These are phyloP conservation scores for Corella eumyota DNA, from an alignment of 23 tunicate genomes.

Conservation along the genomic window DNA sequence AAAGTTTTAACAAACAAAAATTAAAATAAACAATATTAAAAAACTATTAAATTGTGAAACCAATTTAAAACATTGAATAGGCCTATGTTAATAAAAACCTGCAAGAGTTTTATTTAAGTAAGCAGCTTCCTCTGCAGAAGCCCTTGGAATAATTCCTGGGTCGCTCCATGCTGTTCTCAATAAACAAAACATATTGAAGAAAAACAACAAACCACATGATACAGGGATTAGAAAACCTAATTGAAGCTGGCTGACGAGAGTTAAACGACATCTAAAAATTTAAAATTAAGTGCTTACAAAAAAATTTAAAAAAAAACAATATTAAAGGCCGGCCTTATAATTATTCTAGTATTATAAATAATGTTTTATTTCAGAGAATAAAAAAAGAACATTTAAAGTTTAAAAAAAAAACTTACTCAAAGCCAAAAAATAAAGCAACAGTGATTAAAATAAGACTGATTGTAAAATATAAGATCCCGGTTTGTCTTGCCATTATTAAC, in stretches of 20 bases:
- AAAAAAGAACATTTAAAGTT: neutral
- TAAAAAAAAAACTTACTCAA: conserved; percentile 55
- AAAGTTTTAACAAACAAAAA: neutral
- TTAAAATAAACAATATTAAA: neutral
- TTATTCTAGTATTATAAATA: neutral
- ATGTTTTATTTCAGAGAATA: neutral
- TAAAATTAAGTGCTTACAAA: neutral
- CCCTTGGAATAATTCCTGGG: conserved; percentile 93
- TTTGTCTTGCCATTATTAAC: conserved; percentile 83
- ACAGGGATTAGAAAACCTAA: conserved; percentile 71
- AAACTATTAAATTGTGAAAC: neutral
- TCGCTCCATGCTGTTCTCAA: conserved; percentile 97
- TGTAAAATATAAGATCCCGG: conserved; percentile 74
- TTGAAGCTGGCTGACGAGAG: conserved; percentile 42
- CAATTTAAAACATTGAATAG: neutral
- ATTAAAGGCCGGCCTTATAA: no score
- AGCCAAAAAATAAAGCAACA: conserved; percentile 59
- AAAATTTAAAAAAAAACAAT: neutral
- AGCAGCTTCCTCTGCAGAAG: conserved; percentile 72
- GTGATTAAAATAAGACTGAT: conserved; percentile 59
- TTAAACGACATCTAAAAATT: conserved; percentile 57
- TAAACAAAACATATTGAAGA: conserved; percentile 64
- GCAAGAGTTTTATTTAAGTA: conserved; percentile 65
- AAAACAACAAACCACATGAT: conserved; percentile 31
- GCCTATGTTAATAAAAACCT: no score